These are phyloP conservation scores for Andrena bicolor DNA, from an alignment of 2,888 invertebrate species.

Conservation along the genomic window DNA sequence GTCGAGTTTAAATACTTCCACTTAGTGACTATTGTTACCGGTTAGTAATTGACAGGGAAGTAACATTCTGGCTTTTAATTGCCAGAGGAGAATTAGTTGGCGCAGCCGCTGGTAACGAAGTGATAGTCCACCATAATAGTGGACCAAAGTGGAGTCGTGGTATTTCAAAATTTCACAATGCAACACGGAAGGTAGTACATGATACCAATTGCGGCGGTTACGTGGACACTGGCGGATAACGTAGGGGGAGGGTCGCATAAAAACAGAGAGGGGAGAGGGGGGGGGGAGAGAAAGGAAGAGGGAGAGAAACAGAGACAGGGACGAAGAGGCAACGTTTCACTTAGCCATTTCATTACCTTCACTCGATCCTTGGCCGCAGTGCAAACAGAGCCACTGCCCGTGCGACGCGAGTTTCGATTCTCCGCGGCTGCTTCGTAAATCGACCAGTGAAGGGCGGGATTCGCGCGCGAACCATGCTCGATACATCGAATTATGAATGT, in stretches of 20 bases:
- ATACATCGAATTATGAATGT: conserved; percentile 3
- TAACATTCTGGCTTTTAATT: too few relatives aligned
- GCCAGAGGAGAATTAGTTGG: too few relatives aligned
- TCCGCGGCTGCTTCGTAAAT: conserved; percentile 21
- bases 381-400: conserved; percentile 69
- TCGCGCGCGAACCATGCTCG: conserved; percentile 55
- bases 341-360: conserved; percentile 80
- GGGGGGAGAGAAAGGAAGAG: conserved; percentile 35
- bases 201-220: conserved; percentile 38
- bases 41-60: too few relatives aligned
- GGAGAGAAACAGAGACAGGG: conserved; percentile 30
- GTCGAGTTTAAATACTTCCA: too few relatives aligned
- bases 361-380: conserved; percentile 75
- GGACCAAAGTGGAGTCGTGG: not conserved
- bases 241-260: conserved; percentile 37
- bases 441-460: conserved; percentile 21
- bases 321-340: conserved; percentile 62
- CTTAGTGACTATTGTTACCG: too few relatives aligned
- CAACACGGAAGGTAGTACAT: conserved; percentile 5
- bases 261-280: conserved; percentile 30
- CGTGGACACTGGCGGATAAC: conserved; percentile 17
- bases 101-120: not conserved
- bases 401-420: conserved; percentile 54
- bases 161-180: conserved; percentile 1
- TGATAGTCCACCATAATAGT: not conserved